phyloP scores from a whole-genome alignment of 2,797 vertebrate species.

The Holocentrus rufus region DNA sequence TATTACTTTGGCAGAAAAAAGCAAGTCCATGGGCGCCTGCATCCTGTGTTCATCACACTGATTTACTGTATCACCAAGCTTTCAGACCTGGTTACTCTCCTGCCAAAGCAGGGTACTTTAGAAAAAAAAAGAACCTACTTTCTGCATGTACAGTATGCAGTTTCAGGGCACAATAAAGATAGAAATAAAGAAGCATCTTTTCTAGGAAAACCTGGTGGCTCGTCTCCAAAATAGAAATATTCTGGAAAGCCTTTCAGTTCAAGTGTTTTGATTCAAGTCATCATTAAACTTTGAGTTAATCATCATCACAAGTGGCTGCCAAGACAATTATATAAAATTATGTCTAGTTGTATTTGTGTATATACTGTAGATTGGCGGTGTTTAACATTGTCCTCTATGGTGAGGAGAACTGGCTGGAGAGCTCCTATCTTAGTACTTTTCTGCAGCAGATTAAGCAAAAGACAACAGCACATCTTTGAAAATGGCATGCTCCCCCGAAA shows the following conservation, averaged over 20 bases:
- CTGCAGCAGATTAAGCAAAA: constrained; percentile 19
- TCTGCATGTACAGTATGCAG: background rate
- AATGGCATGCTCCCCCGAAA: no score
- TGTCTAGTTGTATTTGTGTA: constrained; percentile 21
- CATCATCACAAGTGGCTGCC: constrained; percentile 19
- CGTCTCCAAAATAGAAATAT: constrained; percentile 25
- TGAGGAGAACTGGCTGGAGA: constrained; percentile 1
- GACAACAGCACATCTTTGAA: constrained; percentile 20
- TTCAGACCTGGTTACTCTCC: constrained; percentile 33
- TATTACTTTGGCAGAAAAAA: constrained; percentile 32
- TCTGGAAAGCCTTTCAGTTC: background rate
- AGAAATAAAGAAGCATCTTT: constrained; percentile 8
- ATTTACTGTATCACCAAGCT: constrained; percentile 44
- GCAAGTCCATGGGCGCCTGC: constrained; percentile 31
- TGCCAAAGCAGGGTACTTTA: constrained; percentile 29
- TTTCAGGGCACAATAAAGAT: constrained; percentile 47
- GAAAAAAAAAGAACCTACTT: constrained; percentile 13
- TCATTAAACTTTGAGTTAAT: constrained; percentile 24
- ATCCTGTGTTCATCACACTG: constrained; percentile 45
- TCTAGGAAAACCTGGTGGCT: constrained; percentile 28
- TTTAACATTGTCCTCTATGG: constrained; percentile 3
- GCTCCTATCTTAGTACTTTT: constrained; percentile 14
- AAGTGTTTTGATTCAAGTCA: background rate
- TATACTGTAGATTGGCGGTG: constrained; percentile 20
- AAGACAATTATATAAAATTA: constrained; percentile 17